These are phyloP conservation scores for Halictus ligatus DNA, from an alignment of 2,888 invertebrate species.

Conservation along the genomic window DNA sequence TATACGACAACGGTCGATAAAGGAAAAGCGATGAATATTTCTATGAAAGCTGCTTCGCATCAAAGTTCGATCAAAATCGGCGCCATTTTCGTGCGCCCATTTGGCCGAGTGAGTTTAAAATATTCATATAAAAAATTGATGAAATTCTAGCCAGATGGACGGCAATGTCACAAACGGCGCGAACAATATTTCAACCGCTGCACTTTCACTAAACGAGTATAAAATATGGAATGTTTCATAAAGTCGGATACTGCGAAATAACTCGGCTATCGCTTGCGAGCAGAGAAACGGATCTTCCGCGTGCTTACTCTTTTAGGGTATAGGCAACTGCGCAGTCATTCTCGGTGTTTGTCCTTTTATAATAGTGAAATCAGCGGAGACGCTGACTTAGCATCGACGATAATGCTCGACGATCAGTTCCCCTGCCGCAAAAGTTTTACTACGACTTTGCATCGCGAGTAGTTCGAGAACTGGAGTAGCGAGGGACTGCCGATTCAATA, in stretches of 20 bases:
- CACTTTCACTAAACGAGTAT: background rate
- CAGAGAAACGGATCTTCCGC: background rate
- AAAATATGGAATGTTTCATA: constrained; percentile 8
- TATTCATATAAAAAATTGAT: background rate
- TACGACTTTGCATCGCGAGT: background rate
- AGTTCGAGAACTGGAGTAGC: background rate
- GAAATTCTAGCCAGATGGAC: background rate
- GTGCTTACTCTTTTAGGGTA: background rate
- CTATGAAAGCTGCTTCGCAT: background rate
- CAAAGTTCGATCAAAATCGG: background rate
- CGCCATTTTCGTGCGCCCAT: background rate
- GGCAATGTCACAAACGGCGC: background rate
- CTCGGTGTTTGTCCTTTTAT: background rate
- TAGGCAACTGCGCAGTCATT: background rate
- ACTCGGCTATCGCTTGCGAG: background rate
- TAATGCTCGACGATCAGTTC: background rate
- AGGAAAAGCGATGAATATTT: background rate
- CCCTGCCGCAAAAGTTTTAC: background rate
- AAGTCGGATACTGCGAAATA: background rate
- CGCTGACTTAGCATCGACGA: background rate
- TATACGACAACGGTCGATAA: background rate
- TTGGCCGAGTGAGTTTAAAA: background rate
- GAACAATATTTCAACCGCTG: background rate
- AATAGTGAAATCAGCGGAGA: background rate
- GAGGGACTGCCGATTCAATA: background rate